Evolutionary conservation across 2,888 invertebrate species (phyloP), one percentile per base, ranked within the genome.

Genomic region (Megaustenia siamemsis): DNA sequence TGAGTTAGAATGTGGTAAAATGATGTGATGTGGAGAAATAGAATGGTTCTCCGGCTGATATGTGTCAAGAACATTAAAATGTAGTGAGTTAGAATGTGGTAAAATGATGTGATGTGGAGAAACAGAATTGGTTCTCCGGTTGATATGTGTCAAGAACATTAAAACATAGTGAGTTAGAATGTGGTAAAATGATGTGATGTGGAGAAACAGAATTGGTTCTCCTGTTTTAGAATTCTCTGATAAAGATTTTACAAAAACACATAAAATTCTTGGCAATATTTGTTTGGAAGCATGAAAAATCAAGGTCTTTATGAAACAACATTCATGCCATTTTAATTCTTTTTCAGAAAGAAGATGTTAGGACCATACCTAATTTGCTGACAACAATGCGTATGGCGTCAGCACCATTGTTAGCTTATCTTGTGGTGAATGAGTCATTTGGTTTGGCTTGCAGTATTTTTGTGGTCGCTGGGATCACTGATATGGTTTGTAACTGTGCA

Each of bases 311-410:
- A 28, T 66, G 28, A 4, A 32, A 66, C 35, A 66, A 66, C 5
- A 66, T 32, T 66, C 28, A 32, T 35, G 18, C 53, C 53, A 53
- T n/a, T 66, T 24, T 43, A 45, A 8, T 66, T n/a, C 38, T 35
- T 21, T 10, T 38, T 35, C 89, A 91, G 95, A 96, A 95, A 89
- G 98, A 99, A 95, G 98, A 98, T 94, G 96, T 98, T 68, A 96
- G 97, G 93, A 99, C 99, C 0, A 95, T 99, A 90, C 99, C 99
- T 21, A 99, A 99, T 94, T 95, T 97, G 76, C 94, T 99, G 81
- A 99, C 98, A 92, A 94, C 97, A 15, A 95, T 96, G 38, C 96
- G 99, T 90, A 98, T 99, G 90, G 94, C 96, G 12, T 95, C 97
- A 90, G 97, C 98, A 0, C 99, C 99, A 0, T 96, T 97, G 92